These are phyloP conservation scores for Noctua comes DNA, from an alignment of 2,888 invertebrate genomes.

Conservation along the genomic window DNA sequence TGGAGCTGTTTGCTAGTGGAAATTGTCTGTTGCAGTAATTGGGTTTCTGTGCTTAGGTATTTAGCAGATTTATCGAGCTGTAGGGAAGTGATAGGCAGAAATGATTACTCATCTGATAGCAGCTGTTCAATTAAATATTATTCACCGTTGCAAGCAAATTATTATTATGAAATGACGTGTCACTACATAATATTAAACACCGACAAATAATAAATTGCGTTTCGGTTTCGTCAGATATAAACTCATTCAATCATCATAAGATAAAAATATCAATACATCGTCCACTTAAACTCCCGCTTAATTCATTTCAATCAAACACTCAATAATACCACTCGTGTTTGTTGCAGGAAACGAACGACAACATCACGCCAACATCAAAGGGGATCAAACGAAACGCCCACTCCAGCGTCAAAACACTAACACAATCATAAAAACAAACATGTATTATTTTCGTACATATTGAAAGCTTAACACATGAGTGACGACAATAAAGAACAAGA, in stretches of 20 bases:
- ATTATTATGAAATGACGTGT: background rate
- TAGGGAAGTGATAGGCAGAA: background rate
- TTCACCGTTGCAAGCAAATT: background rate
- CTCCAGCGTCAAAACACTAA: constrained; percentile 82
- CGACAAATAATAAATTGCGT: constrained; percentile 8
- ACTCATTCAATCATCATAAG: constrained; percentile 26
- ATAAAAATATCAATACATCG: constrained; percentile 54
- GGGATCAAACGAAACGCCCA: constrained; percentile 78
- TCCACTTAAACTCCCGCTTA: constrained; percentile 50
- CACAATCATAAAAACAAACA: constrained; percentile 89
- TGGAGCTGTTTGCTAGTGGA: constrained; percentile 11
- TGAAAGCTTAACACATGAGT: constrained; percentile 83
- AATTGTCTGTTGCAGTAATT: background rate
- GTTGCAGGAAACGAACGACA: constrained; percentile 84
- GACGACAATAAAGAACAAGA: constrained; percentile 77
- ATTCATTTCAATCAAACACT: constrained; percentile 73
- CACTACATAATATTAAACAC: background rate
- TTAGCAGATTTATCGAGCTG: background rate
- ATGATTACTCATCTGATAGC: background rate
- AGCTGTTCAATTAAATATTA: background rate
- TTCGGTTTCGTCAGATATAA: constrained; percentile 1
- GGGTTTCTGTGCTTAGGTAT: background rate
- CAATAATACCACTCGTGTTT: constrained; percentile 81
- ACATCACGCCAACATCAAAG: constrained; percentile 79
- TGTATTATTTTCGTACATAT: constrained; percentile 82